These are phyloP conservation scores for Gari tellinella DNA, from an alignment of 2,888 invertebrate genomes.

Conservation along the genomic window DNA sequence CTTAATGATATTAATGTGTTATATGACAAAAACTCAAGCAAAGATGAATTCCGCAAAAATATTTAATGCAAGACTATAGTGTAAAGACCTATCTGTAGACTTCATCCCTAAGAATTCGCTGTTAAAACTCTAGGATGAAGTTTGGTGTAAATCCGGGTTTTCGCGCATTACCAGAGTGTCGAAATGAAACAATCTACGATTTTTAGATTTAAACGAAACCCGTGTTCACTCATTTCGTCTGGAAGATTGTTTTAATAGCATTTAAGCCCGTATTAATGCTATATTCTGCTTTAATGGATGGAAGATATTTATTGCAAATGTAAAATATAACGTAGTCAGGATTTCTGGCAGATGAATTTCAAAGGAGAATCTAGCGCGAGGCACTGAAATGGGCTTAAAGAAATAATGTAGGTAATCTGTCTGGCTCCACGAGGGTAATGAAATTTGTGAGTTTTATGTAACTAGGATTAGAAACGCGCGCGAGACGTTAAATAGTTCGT, in stretches of 20 bases:
- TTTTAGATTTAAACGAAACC: constrained; percentile 42
- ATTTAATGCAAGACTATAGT: no score
- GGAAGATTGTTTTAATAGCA: constrained; percentile 41
- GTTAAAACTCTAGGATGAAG: constrained; percentile 36
- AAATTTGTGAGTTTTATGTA: constrained; percentile 57
- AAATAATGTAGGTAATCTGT: constrained; percentile 43
- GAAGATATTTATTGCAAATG: constrained; percentile 36
- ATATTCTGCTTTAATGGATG: constrained; percentile 24
- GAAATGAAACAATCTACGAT: constrained; percentile 30
- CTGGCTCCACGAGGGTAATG: constrained; percentile 49
- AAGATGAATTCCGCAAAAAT: no score
- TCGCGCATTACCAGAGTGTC: constrained; percentile 46
- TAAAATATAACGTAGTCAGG: constrained; percentile 38
- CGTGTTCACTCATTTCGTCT: constrained; percentile 16
- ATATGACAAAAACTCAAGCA: no score
- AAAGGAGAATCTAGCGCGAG: constrained; percentile 37
- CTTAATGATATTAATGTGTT: no score
- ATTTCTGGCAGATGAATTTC: constrained; percentile 54
- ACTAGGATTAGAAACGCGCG: constrained; percentile 32
- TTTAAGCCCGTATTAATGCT: constrained; percentile 51
- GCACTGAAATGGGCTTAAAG: constrained; percentile 41
- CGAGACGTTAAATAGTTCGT: constrained; percentile 26
- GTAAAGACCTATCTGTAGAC: no score
- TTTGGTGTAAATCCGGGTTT: constrained; percentile 48
- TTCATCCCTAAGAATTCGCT: constrained; percentile 26